Conservation (phyloP, 35 echinoderm and acorn worm species). For the Ptychodera flava region DNA sequence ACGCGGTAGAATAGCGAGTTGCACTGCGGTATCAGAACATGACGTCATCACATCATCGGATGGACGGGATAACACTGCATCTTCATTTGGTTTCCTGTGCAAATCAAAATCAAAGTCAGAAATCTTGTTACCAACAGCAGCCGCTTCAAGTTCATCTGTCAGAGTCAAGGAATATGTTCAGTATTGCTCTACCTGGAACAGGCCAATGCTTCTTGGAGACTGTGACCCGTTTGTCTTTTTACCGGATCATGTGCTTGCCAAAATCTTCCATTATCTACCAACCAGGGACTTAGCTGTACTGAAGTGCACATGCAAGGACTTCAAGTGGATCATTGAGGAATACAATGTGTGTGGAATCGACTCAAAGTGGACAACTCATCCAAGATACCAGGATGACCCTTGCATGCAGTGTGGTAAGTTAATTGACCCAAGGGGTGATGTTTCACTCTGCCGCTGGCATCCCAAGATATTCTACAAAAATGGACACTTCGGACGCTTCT, state of each 20-base stretch:
- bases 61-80: no score
- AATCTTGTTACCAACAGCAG: no score
- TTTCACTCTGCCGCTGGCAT: slow-evolving; percentile 85
- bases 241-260: not conserved
- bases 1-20: no score
- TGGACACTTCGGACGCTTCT: slow-evolving; percentile 59
- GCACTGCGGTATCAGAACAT: no score
- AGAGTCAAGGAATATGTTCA: no score
- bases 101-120: no score
- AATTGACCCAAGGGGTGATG: slow-evolving; percentile 76
- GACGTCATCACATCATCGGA: no score
- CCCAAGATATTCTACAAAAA: slow-evolving; percentile 88
- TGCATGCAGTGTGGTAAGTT: slow-evolving; percentile 98
- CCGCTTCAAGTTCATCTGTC: no score
- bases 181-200: no score
- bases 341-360: slow-evolving; percentile 68
- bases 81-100: no score
- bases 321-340: slow-evolving; percentile 73
- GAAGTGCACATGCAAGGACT: slow-evolving; percentile 84
- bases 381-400: slow-evolving; percentile 59
- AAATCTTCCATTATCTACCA: slow-evolving; percentile 13
- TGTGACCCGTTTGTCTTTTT: not conserved
- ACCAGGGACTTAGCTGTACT: slow-evolving; percentile 75
- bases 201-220: not conserved
- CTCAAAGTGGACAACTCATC: slow-evolving; percentile 47